A percentile compares a stretch with the other conserved stretches of the same genome.
Evolutionary conservation across 1,140 invertebrate genomes (phyloP).

Genomic region (Papilio xuthus): DNA sequence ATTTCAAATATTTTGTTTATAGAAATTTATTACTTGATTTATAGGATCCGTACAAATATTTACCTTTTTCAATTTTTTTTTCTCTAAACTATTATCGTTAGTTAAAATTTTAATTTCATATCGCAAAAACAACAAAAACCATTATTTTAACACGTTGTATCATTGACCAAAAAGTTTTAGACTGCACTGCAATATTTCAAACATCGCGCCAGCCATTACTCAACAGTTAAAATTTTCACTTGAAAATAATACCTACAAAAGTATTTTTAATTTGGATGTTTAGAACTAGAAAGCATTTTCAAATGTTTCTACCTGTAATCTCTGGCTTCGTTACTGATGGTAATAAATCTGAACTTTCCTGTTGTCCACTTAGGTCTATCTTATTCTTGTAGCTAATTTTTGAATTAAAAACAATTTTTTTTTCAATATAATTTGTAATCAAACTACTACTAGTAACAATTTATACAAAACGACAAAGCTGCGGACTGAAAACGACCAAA

Average conservation of each 20-base stretch:
- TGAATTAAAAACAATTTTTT: not conserved
- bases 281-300: not conserved
- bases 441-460: not conserved
- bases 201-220: constrained; percentile 5
- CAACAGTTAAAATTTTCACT: constrained; percentile 20
- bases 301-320: not conserved
- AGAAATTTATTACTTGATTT: not conserved
- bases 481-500: constrained; percentile 13
- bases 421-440: not conserved
- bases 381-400: not conserved
- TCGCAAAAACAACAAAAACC: not conserved
- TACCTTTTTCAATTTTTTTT: not conserved
- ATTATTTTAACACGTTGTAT: not conserved
- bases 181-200: not conserved
- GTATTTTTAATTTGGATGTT: not conserved
- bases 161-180: not conserved
- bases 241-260: not conserved
- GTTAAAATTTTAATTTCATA: not conserved
- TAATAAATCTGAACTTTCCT: not conserved
- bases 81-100: not conserved
- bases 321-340: not conserved
- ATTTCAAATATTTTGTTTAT: not conserved
- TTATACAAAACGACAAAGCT: constrained; percentile 8
- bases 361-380: not conserved
- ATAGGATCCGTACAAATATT: not conserved